Evolutionary conservation across 1,140 invertebrate species (phyloP).

Genomic region (Papilio polyxenes): DNA sequence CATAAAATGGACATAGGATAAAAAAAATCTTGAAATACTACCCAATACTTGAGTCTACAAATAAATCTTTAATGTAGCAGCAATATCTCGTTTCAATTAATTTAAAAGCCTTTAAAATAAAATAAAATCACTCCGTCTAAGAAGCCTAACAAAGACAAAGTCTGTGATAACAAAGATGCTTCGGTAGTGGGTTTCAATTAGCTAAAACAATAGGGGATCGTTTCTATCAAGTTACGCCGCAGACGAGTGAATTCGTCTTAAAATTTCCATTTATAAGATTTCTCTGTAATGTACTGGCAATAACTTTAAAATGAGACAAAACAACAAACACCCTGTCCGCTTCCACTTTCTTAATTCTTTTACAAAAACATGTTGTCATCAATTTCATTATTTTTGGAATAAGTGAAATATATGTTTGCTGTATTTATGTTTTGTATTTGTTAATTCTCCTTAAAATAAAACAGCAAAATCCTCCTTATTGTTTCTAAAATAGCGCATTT

Average conservation of each 20-base stretch:
- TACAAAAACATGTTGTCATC: neutral
- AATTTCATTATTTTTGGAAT: too few relatives aligned
- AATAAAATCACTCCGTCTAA: conserved; percentile 7
- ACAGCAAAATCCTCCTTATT: too few relatives aligned
- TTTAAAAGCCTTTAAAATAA: conserved; percentile 24
- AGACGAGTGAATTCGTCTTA: neutral
- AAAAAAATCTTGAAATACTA: neutral
- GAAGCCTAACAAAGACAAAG: conserved; percentile 27
- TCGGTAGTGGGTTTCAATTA: conserved; percentile 15
- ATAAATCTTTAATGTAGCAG: neutral
- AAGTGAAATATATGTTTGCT: too few relatives aligned
- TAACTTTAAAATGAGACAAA: neutral
- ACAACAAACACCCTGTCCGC: neutral
- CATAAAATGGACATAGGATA: neutral
- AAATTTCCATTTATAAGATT: neutral
- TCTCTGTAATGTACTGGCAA: neutral
- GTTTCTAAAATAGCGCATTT: too few relatives aligned
- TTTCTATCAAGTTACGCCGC: conserved; percentile 12
- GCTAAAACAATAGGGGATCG: conserved; percentile 33
- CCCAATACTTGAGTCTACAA: neutral
- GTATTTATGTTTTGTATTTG: too few relatives aligned
- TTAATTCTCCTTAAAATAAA: too few relatives aligned
- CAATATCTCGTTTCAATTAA: conserved; percentile 34
- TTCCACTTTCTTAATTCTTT: too few relatives aligned
- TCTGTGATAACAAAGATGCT: conserved; percentile 22